Percentiles rank a stretch among this genome's conserved stretches.
Evolutionary conservation across 2,113 vertebrate genomes (phyloP).

Genomic region (Suncus etruscus): DNA sequence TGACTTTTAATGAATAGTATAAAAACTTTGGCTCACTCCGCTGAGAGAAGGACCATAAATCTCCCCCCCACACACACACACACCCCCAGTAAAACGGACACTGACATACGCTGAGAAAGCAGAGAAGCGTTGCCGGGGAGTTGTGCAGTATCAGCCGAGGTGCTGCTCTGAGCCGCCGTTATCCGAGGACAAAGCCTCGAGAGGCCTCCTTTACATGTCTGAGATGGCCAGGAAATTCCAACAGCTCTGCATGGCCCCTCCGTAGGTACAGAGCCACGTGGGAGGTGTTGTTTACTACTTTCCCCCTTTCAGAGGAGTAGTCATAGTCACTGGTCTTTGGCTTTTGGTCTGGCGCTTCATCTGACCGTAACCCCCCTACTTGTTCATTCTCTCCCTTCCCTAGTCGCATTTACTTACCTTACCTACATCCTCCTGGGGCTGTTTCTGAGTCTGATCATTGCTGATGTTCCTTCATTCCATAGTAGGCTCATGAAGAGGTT

Average conservation of each 20-base stretch:
- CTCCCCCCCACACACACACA: too few species aligned
- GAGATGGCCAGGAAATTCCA: conserved; percentile 1
- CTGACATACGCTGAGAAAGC: conserved; percentile 77
- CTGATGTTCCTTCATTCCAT: conserved; percentile 16
- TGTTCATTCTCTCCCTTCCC: neutral
- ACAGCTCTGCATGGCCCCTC: neutral
- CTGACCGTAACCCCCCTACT: neutral
- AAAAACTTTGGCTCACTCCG: conserved; percentile 79
- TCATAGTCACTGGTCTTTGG: neutral
- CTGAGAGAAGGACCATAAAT: conserved; percentile 78
- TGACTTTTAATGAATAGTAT: conserved; percentile 83
- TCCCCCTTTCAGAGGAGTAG: neutral
- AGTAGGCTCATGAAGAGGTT: too few species aligned
- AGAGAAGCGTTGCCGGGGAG: conserved; percentile 62
- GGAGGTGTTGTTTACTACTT: neutral
- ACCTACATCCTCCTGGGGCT: neutral
- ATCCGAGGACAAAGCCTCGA: conserved; percentile 58
- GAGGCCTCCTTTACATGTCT: conserved; percentile 37
- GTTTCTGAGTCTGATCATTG: neutral
- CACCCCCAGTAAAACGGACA: conserved; percentile 71
- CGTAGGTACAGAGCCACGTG: neutral
- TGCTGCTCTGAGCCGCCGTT: conserved; percentile 49
- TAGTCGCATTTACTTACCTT: neutral
- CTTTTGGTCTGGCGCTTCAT: neutral
- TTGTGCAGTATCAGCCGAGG: conserved; percentile 55